A percentile compares a stretch with the other conserved stretches of the same genome.
phyloP scores from a whole-genome alignment of 1,140 invertebrate species.

The Ceratitis capitata region DNA sequence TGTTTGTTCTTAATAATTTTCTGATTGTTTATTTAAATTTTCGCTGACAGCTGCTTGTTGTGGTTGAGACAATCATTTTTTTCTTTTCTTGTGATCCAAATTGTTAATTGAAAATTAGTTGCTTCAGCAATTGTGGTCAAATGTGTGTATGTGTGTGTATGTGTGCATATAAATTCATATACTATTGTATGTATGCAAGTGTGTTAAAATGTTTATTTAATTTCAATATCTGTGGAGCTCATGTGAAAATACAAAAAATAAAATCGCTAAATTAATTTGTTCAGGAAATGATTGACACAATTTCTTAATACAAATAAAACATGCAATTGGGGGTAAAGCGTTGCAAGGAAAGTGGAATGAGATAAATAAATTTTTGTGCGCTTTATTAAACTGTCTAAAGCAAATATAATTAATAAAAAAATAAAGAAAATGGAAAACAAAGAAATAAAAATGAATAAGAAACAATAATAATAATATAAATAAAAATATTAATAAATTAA shows the following conservation, averaged over 20 bases:
- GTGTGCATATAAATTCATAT: neutral
- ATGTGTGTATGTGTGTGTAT: neutral
- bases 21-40: constrained; percentile 11
- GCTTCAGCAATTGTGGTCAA: too few relatives aligned
- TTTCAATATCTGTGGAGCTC: neutral
- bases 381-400: too few relatives aligned
- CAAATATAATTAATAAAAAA: neutral
- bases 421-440: too few relatives aligned
- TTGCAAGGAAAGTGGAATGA: too few relatives aligned
- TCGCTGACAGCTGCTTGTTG: neutral
- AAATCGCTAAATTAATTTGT: neutral
- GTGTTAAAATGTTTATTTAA: neutral
- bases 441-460: too few relatives aligned
- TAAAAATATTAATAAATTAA: too few relatives aligned
- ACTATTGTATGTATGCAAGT: neutral
- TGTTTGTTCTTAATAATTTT: neutral
- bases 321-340: neutral
- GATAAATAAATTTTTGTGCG: too few relatives aligned
- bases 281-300: neutral
- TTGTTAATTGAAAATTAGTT: neutral
- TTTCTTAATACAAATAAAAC: neutral
- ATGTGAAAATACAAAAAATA: neutral
- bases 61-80: constrained; percentile 4
- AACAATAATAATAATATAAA: too few relatives aligned
- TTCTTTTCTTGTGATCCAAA: neutral